These are phyloP conservation scores for Hemiscyllium ocellatum DNA, from an alignment of 2,113 vertebrate genomes.

Conservation along the genomic window DNA sequence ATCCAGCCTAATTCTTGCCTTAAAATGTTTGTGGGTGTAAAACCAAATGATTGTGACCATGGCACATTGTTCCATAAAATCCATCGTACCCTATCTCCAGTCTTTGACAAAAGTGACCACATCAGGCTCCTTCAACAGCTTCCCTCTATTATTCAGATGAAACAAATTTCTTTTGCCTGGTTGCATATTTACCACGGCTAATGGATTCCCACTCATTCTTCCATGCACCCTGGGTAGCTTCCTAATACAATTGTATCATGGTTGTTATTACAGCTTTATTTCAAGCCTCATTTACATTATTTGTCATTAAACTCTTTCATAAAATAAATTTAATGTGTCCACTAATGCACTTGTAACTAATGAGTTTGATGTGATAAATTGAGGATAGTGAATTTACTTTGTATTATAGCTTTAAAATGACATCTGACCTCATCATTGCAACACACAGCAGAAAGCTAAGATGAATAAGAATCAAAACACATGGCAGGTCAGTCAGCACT, in stretches of 20 bases:
- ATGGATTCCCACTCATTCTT: background rate
- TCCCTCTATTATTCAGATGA: background rate
- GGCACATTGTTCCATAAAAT: background rate
- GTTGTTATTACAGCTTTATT: background rate
- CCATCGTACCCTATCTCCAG: background rate
- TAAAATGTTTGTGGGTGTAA: background rate
- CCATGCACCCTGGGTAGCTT: background rate
- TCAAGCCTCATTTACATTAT: background rate
- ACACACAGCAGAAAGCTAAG: background rate
- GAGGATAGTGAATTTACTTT: background rate
- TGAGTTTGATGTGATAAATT: background rate
- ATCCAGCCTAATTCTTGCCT: background rate
- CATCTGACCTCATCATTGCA: background rate
- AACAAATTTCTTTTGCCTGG: background rate
- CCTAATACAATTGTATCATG: background rate
- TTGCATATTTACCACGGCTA: background rate
- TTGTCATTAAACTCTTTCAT: background rate
- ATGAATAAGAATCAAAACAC: background rate
- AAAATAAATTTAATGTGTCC: too few relatives aligned
- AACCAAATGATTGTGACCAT: background rate
- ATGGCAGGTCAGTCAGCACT: background rate
- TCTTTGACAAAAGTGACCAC: background rate
- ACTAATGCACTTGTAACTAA: background rate
- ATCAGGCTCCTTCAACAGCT: background rate
- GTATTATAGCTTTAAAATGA: background rate